Evolutionary conservation across 2,888 invertebrate genomes (phyloP).

Genomic region (Napeogenes sylphis): DNA sequence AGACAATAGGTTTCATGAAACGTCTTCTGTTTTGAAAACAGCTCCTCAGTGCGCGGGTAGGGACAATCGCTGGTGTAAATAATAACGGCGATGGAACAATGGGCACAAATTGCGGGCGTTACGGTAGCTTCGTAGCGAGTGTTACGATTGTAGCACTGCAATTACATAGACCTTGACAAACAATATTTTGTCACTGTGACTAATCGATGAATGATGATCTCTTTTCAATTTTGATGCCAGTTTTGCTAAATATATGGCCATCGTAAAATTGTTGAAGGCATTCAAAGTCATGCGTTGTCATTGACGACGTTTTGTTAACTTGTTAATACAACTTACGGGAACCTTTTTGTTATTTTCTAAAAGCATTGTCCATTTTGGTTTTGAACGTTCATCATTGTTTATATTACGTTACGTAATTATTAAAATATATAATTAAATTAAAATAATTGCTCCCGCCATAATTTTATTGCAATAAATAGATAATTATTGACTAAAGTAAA

Average conservation of each 20-base stretch:
- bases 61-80: slow-evolving; percentile 73
- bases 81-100: slow-evolving; percentile 69
- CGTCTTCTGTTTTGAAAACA: slow-evolving; percentile 70
- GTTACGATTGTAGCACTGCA: slow-evolving; percentile 72
- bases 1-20: slow-evolving; percentile 63
- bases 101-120: slow-evolving; percentile 74
- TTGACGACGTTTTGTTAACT: slow-evolving; percentile 60
- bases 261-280: slow-evolving; percentile 68
- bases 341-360: slow-evolving; percentile 56
- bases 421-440: neutral
- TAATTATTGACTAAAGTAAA: neutral
- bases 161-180: slow-evolving; percentile 71
- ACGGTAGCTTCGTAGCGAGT: slow-evolving; percentile 76
- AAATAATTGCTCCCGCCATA: neutral
- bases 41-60: slow-evolving; percentile 64
- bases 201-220: slow-evolving; percentile 76
- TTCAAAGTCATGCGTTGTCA: slow-evolving; percentile 65
- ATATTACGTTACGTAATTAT: slow-evolving; percentile 24
- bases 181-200: slow-evolving; percentile 74
- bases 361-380: slow-evolving; percentile 45
- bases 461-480: neutral
- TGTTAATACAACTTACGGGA: slow-evolving; percentile 59
- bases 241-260: slow-evolving; percentile 68
- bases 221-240: slow-evolving; percentile 71
- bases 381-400: slow-evolving; percentile 40